These are phyloP conservation scores for Platyura marginata DNA, from an alignment of 1,140 invertebrate species.

Conservation along the genomic window DNA sequence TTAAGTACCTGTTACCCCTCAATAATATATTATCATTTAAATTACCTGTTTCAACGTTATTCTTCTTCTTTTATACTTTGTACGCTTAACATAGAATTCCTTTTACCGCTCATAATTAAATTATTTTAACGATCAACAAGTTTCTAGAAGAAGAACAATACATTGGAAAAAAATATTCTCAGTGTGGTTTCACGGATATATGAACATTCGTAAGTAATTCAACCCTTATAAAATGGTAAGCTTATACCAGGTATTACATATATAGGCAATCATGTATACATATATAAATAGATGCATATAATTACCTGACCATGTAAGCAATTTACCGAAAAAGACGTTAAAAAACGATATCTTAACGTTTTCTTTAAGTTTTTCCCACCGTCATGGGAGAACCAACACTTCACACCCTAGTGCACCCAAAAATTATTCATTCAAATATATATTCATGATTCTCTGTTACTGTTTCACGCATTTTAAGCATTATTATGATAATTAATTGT, in stretches of 20 bases:
- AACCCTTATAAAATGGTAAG: background rate
- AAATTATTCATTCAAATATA: background rate
- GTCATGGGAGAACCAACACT: constrained; percentile 3
- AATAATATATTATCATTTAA: no score
- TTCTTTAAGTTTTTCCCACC: constrained; percentile 4
- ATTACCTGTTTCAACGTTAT: no score
- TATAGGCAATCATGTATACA: no score
- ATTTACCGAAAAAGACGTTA: background rate
- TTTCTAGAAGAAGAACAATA: no score
- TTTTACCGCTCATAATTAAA: no score
- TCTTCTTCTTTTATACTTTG: no score
- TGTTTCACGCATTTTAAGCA: background rate
- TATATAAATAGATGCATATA: no score
- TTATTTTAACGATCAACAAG: no score
- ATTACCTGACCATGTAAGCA: background rate
- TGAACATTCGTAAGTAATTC: background rate
- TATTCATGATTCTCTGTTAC: background rate
- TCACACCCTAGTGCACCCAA: background rate
- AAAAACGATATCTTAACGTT: background rate
- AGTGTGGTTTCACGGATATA: background rate
- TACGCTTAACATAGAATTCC: no score
- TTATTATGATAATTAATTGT: background rate
- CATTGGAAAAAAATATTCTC: no score
- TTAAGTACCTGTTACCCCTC: no score
- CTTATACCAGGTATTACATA: background rate